Evolutionary conservation across 2,113 vertebrate species (phyloP).

Genomic region (Pelecanoides urinatrix): DNA sequence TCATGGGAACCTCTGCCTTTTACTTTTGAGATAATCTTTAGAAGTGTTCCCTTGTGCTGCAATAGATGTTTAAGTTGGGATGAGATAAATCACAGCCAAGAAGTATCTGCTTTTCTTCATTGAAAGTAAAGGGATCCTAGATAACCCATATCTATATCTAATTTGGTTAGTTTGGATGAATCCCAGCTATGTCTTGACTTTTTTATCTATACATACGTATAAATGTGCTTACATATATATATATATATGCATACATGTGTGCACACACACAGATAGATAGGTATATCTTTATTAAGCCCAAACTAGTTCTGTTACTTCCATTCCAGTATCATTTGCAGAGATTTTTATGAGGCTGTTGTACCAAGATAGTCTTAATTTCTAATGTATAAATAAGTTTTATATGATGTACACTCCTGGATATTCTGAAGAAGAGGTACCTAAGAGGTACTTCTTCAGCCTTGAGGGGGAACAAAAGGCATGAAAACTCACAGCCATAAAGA

Average conservation of each 20-base stretch:
- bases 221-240: not conserved
- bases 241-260: not conserved
- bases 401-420: not conserved
- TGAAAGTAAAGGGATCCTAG: not conserved
- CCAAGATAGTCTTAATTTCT: not conserved
- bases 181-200: not conserved
- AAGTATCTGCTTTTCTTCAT: not conserved
- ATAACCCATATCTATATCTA: not conserved
- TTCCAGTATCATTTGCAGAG: not conserved
- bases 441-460: not conserved
- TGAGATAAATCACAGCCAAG: not conserved
- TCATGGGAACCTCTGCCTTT: not conserved
- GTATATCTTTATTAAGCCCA: not conserved
- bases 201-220: not conserved
- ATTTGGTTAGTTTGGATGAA: not conserved
- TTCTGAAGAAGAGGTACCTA: not conserved
- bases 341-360: not conserved
- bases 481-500: not conserved
- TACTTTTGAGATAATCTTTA: not conserved
- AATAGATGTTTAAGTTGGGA: not conserved
- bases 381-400: not conserved
- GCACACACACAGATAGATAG: fast-evolving
- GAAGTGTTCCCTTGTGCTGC: not conserved
- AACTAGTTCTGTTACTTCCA: not conserved
- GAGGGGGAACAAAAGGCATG: not conserved